Evolutionary conservation across 2,888 invertebrate genomes (phyloP).

Genomic region (Acanthoscelides obtectus): DNA sequence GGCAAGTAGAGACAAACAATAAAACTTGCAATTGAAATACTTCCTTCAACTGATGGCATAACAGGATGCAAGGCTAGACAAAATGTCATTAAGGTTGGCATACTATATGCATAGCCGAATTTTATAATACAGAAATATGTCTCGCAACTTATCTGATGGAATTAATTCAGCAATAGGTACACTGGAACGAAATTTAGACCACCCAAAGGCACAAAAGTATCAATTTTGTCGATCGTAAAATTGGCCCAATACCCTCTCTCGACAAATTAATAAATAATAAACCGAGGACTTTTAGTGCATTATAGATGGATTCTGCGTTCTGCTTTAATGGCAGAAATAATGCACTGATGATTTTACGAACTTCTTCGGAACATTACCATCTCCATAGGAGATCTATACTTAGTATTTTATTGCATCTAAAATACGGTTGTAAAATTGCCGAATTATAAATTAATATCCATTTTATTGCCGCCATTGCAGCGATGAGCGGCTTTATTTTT

Average conservation of each 20-base stretch:
- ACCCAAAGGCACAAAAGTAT: slow-evolving; percentile 12
- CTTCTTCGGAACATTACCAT: slow-evolving; percentile 11
- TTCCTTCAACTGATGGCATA: no score
- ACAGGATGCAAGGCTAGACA: no score
- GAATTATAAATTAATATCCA: slow-evolving; percentile 28
- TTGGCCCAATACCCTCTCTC: slow-evolving; percentile 7
- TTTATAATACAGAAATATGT: no score
- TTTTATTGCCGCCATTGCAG: slow-evolving; percentile 17
- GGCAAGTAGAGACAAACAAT: no score
- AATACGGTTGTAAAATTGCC: slow-evolving; percentile 27
- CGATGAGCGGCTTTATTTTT: neutral
- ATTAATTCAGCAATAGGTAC: neutral
- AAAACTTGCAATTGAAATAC: no score
- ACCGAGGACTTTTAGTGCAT: slow-evolving; percentile 10
- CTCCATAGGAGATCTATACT: slow-evolving; percentile 27
- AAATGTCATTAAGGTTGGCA: no score
- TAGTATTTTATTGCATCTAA: slow-evolving; percentile 28
- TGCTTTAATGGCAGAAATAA: slow-evolving; percentile 4
- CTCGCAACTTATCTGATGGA: no score
- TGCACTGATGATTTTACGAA: slow-evolving; percentile 13
- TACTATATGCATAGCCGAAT: no score
- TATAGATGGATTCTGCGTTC: slow-evolving; percentile 10
- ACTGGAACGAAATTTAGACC: slow-evolving; percentile 4
- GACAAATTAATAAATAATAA: slow-evolving; percentile 16
- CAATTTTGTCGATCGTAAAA: slow-evolving; percentile 10